Evolutionary conservation across 2,797 vertebrate genomes (phyloP), one percentile per base, ranked within the genome.

Genomic region (Malurus splendens): DNA sequence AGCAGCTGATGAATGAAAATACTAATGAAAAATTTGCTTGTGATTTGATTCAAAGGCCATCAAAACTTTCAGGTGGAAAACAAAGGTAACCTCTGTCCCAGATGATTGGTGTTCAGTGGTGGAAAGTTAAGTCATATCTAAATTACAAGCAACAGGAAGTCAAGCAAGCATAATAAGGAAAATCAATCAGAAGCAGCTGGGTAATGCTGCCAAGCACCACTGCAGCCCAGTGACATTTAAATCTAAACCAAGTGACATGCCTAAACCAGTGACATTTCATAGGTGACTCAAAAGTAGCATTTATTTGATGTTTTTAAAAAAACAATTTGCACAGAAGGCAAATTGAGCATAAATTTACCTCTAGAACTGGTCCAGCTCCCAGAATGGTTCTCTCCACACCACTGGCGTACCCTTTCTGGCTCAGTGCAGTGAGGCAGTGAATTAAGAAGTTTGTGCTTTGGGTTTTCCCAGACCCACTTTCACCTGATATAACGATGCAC

Each of bases 401-500:
- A 2, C 99, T 99, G 73, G 99, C 99, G 3, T 99, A 98, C 88
- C 99, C 99, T 92, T 99, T 99, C 97, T 99, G 99, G 97, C 99
- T 99, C 85, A 99, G 98, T 0, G 99, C 99, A 0, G 99, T 99
- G 91, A 99, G 97, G 94, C 99, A 99, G 96, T 99, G 99, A 96
- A 99, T 99, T 94, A 99, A 97, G 95, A 99, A 99, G 97, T 99
- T 99, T 95, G 99, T 99, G 95, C 98, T 99, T 94, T 99, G 99
- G 3, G 99, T 99, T 92, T 99, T 99, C 77, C 99, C 99, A 1
- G 99, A 99, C 72, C 99, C 99, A 7, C 99, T 99, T 96, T 99
- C 99, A 12, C 99, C 99, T 3, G 99, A 99, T 96, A 99, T 99
- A 89, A 99, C 99, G 1, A 99, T 99, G 96, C 99, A 99, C 96